Conservation (phyloP, 2,888 invertebrate species). For the Lochmaea capreae region DNA sequence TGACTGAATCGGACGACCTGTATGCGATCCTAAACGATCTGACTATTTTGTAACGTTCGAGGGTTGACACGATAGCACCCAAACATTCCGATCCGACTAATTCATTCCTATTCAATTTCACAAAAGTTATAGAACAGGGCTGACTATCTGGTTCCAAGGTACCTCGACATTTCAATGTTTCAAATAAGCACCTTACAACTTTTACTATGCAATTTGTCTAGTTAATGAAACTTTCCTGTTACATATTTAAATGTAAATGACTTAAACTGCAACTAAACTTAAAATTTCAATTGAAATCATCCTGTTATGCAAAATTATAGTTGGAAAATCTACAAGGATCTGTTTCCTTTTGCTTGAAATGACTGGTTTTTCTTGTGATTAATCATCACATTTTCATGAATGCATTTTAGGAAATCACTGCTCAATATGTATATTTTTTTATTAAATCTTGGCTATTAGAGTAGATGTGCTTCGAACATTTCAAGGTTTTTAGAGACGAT, state of each 20-base stretch:
- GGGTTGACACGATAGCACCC: no score
- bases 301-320: background rate
- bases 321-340: background rate
- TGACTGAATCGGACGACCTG: no score
- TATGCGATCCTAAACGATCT: no score
- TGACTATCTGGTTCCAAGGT: no score
- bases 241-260: background rate
- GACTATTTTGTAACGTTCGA: no score
- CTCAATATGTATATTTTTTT: conserved; percentile 37
- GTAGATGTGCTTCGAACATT: conserved; percentile 17
- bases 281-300: no score
- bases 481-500: conserved; percentile 11
- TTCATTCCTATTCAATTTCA: no score
- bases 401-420: conserved; percentile 34
- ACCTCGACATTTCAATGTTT: no score
- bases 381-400: conserved; percentile 34
- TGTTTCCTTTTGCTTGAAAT: conserved; percentile 21
- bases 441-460: conserved; percentile 25
- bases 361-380: conserved; percentile 36
- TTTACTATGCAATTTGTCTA: no score
- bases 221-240: background rate
- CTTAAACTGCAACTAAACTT: background rate
- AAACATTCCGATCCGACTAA: no score
- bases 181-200: no score
- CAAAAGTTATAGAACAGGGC: no score